Evolutionary conservation across 2,888 invertebrate species (phyloP), one percentile per base, ranked within the genome.

Genomic region (Antheraea yamamai): DNA sequence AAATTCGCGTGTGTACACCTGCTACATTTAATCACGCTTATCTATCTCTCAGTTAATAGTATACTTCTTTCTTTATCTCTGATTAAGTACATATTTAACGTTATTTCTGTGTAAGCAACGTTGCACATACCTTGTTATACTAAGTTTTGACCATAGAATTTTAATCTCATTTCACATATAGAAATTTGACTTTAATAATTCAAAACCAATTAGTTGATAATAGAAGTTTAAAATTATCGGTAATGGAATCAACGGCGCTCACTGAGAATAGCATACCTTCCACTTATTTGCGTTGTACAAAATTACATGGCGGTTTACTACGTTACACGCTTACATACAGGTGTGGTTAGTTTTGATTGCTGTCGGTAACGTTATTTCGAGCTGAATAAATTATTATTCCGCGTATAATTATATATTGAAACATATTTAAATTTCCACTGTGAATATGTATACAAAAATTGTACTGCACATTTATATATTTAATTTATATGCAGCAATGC

Each of bases 261-360:
- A 75, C 76, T 76, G 77, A 78, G 77, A 75, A 75, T 77, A 76
- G 78, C 78, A 79, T 81, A 76, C 52, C 66, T 72, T 64, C 73
- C 47, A 79, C 79, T 79, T 80, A 82, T 83, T 82, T 81, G 82
- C 74, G 78, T 80, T 77, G 77, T 77, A 82, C 81, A 81, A 82
- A 47, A 85, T 85, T 83, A 81, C 82, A 80, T 76, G 76, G 73
- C 78, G 77, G 75, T 74, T 77, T 61, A 75, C 39, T 66, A 72
- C 66, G 75, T 77, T 79, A 77, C 76, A 75, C 73, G 73, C 73
- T 76, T 73, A 75, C 73, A 47, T 70, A 74, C 75, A 75, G 77
- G 75, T 75, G 75, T 77, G 76, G 76, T 75, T 75, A 39, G 73
- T 20, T 74, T 76, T 64, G 75, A 76, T 78, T 76, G 55, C 66